Evolutionary conservation across 2,797 vertebrate genomes (phyloP).

Genomic region (Aldrovandia affinis): DNA sequence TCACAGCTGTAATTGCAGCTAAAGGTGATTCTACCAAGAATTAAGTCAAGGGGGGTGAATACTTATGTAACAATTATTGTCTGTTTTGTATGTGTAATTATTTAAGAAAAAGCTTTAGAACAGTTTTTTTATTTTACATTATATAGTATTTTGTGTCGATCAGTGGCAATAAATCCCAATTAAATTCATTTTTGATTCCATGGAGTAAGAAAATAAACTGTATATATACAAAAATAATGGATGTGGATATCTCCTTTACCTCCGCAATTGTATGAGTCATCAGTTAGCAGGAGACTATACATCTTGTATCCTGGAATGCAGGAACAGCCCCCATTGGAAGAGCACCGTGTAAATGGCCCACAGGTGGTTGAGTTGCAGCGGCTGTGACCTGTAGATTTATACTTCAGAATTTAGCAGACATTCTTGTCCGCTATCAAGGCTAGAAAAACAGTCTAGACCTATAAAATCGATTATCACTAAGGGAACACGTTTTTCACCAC

Average conservation of each 20-base stretch:
- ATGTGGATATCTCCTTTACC: neutral
- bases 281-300: neutral
- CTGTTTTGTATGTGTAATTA: too few species aligned
- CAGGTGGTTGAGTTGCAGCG: conserved; percentile 6
- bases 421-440: neutral
- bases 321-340: neutral
- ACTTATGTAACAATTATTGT: too few species aligned
- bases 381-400: neutral
- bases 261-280: neutral
- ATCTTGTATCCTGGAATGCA: neutral
- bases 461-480: neutral
- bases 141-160: too few species aligned
- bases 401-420: too few species aligned
- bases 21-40: too few species aligned
- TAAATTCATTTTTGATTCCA: neutral
- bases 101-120: too few species aligned
- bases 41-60: too few species aligned
- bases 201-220: neutral
- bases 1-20: too few species aligned
- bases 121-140: neutral
- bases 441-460: neutral
- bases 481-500: too few species aligned
- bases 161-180: too few species aligned
- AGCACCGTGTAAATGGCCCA: neutral
- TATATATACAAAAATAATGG: neutral